Percentiles rank a stretch among this genome's conserved stretches.
phyloP scores from a whole-genome alignment of 1,140 invertebrate genomes.

The Cheumatopsyche charites region DNA sequence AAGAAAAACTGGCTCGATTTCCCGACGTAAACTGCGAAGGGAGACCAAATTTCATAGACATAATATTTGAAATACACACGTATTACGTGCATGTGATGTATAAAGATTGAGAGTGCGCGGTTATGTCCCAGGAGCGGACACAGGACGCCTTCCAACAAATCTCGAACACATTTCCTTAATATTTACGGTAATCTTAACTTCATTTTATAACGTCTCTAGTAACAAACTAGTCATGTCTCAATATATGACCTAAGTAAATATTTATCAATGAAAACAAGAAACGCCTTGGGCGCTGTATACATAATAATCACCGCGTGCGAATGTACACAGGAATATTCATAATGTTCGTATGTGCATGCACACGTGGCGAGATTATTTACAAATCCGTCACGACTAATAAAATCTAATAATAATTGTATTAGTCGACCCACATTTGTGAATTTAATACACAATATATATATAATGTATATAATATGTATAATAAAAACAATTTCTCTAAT shows the following conservation, averaged over 20 bases:
- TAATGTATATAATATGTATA: slow-evolving; percentile 30
- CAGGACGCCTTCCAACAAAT: slow-evolving; percentile 43
- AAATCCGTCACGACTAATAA: slow-evolving; percentile 14
- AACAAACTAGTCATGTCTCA: slow-evolving; percentile 48
- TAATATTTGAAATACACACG: slow-evolving; percentile 7
- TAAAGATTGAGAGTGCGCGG: slow-evolving; percentile 19
- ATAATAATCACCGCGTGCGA: slow-evolving; percentile 2
- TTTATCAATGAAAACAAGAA: slow-evolving; percentile 47
- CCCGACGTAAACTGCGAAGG: slow-evolving; percentile 7
- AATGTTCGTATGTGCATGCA: slow-evolving; percentile 20
- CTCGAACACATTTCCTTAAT: slow-evolving; percentile 46
- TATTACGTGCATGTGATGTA: no score
- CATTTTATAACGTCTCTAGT: slow-evolving; percentile 47
- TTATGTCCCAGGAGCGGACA: slow-evolving; percentile 26
- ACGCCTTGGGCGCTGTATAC: slow-evolving; percentile 32
- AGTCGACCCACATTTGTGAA: slow-evolving; percentile 15
- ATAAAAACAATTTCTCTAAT: slow-evolving; percentile 47
- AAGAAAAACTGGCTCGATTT: slow-evolving; percentile 22
- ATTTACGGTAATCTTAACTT: slow-evolving; percentile 46
- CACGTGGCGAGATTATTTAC: slow-evolving; percentile 8
- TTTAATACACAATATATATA: slow-evolving; percentile 10
- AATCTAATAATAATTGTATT: slow-evolving; percentile 21
- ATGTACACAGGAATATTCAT: slow-evolving; percentile 21
- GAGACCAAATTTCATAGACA: slow-evolving; percentile 1
- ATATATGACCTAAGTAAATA: slow-evolving; percentile 48